Percentiles rank a stretch among this genome's conserved stretches.
phyloP scores from a whole-genome alignment of 23 tunicate species.

The Ciona savignyi region DNA sequence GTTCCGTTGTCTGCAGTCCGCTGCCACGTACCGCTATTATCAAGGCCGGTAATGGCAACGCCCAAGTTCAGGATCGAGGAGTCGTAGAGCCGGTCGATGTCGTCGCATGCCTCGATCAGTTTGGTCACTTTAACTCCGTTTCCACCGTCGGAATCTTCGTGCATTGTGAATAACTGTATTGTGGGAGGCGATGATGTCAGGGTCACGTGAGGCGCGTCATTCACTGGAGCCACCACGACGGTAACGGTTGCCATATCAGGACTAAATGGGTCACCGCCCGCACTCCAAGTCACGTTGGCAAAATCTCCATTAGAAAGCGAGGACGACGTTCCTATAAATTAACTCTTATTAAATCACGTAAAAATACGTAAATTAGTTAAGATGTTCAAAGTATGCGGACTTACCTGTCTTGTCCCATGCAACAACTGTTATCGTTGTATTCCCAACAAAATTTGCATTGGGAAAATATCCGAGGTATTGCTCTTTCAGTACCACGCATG shows the following conservation, averaged over 20 bases:
- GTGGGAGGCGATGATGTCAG: neutral
- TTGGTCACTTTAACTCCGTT: slow-evolving; percentile 10
- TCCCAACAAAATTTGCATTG: slow-evolving; percentile 15
- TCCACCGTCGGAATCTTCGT: slow-evolving; percentile 7
- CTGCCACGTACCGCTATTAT: slow-evolving; percentile 23
- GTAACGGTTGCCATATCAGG: slow-evolving; percentile 22
- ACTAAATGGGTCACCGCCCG: slow-evolving; percentile 24
- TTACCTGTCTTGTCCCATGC: slow-evolving; percentile 47
- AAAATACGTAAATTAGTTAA: neutral
- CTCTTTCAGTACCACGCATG: slow-evolving; percentile 13
- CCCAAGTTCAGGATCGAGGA: slow-evolving; percentile 15
- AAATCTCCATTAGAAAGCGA: slow-evolving; percentile 13
- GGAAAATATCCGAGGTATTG: slow-evolving; percentile 12
- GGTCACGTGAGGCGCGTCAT: slow-evolving; percentile 33
- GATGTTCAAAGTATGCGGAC: neutral
- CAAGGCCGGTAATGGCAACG: slow-evolving; percentile 16
- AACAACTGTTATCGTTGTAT: slow-evolving; percentile 31
- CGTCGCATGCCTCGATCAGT: slow-evolving; percentile 18
- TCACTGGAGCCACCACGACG: slow-evolving; percentile 10
- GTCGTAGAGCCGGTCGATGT: slow-evolving; percentile 16
- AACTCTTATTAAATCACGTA: neutral
- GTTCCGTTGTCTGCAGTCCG: slow-evolving; percentile 4
- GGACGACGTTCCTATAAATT: slow-evolving; percentile 21
- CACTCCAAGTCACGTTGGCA: slow-evolving; percentile 29
- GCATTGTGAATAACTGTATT: slow-evolving; percentile 4